Evolutionary conservation across 2,888 invertebrate genomes (phyloP).

Genomic region (Germaria angustata): DNA sequence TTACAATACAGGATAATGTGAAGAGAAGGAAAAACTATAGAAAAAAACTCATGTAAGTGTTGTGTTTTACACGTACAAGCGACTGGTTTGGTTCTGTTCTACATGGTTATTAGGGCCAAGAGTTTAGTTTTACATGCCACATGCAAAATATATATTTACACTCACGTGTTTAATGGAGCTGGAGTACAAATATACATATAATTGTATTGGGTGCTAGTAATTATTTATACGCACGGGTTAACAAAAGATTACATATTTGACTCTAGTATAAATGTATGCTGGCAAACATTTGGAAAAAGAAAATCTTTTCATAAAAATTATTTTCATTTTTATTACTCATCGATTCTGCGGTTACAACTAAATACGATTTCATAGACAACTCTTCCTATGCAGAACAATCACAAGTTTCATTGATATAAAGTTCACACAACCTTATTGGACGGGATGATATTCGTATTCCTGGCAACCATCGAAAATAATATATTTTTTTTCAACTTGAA

Average conservation of each 20-base stretch:
- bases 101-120: slow-evolving; percentile 36
- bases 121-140: slow-evolving; percentile 23
- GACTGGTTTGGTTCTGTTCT: slow-evolving; percentile 8
- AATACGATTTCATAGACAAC: too few species aligned
- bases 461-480: too few species aligned
- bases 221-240: slow-evolving; percentile 59
- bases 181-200: background rate
- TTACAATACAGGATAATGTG: slow-evolving; percentile 1
- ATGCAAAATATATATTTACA: background rate
- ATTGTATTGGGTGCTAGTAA: slow-evolving; percentile 41
- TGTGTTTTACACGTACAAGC: slow-evolving; percentile 18
- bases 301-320: too few species aligned
- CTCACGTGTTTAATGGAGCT: background rate
- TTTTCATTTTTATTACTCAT: too few species aligned
- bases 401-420: too few species aligned
- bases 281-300: background rate
- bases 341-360: too few species aligned
- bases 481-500: too few species aligned
- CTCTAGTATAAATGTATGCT: background rate
- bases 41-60: slow-evolving; percentile 3
- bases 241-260: slow-evolving; percentile 42
- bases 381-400: too few species aligned
- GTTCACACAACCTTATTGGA: too few species aligned
- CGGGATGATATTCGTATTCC: too few species aligned
- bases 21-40: slow-evolving; percentile 11